Conservation (phyloP, 2,888 invertebrate species). For the Monopis laevigella region DNA sequence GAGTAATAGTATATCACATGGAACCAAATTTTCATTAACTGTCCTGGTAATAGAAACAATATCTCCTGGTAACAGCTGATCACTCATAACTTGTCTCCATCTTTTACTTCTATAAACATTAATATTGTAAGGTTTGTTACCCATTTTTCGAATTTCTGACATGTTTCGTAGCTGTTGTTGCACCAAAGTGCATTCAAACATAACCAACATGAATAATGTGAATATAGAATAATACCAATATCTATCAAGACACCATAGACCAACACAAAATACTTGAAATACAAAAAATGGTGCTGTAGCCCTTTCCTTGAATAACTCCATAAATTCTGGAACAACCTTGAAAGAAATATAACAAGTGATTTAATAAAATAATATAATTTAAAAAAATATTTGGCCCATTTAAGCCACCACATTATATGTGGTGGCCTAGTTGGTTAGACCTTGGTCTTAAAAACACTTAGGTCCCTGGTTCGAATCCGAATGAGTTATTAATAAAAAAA, state of each 20-base stretch:
- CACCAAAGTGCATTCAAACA: slow-evolving; percentile 97
- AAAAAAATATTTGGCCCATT: too few species aligned
- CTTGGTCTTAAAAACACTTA: too few species aligned
- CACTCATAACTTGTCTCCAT: slow-evolving; percentile 87
- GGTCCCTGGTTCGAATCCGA: too few species aligned
- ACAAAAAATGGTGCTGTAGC: slow-evolving; percentile 99
- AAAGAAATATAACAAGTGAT: slow-evolving; percentile 26
- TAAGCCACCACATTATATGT: too few species aligned
- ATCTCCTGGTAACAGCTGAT: slow-evolving; percentile 95
- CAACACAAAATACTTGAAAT: slow-evolving; percentile 99
- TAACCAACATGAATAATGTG: slow-evolving; percentile 93
- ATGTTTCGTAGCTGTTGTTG: slow-evolving; percentile 98
- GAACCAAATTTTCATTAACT: slow-evolving; percentile 89
- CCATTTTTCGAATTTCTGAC: slow-evolving; percentile 99
- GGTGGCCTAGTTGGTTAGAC: too few species aligned
- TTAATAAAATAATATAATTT: too few species aligned
- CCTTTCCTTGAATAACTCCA: slow-evolving; percentile 95
- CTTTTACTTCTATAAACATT: slow-evolving; percentile 89
- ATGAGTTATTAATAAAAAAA: too few species aligned
- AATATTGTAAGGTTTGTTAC: slow-evolving; percentile 94
- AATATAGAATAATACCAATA: slow-evolving; percentile 99
- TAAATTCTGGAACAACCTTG: slow-evolving; percentile 91
- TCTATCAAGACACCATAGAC: slow-evolving; percentile 98
- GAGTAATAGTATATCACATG: slow-evolving; percentile 94
- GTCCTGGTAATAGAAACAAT: slow-evolving; percentile 93